phyloP scores from a whole-genome alignment of 2,797 vertebrate genomes.

The Rhabdomys pumilio region DNA sequence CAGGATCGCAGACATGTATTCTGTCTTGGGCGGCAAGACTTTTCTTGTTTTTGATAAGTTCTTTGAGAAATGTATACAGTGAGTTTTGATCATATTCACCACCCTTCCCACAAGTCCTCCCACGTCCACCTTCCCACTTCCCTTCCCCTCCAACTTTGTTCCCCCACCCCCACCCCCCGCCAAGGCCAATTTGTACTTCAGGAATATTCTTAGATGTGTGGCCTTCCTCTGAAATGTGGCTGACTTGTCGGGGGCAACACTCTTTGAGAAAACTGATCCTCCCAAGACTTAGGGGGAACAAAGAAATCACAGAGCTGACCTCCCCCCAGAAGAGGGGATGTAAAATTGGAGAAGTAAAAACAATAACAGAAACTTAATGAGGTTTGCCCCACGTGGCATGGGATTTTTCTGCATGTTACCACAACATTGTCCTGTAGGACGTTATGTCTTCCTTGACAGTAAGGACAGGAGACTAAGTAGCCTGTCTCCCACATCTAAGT shows the following conservation, averaged over 20 bases:
- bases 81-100: neutral
- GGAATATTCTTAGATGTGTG: neutral
- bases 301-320: neutral
- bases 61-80: neutral
- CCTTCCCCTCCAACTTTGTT: too few relatives aligned
- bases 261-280: neutral
- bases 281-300: neutral
- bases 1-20: neutral
- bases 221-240: neutral
- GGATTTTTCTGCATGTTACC: neutral
- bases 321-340: neutral
- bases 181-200: neutral
- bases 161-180: too few relatives aligned
- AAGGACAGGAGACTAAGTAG: neutral
- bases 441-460: too few relatives aligned
- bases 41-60: neutral
- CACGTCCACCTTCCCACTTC: neutral
- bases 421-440: neutral
- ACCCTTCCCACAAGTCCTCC: neutral
- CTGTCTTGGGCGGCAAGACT: neutral
- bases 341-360: neutral
- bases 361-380: neutral
- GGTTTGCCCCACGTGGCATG: accelerated
- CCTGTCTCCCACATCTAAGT: neutral
- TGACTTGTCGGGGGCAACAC: neutral